Evolutionary conservation across 92 coral and sea anemone species (phyloP).

Genomic region (Porites evermanni): DNA sequence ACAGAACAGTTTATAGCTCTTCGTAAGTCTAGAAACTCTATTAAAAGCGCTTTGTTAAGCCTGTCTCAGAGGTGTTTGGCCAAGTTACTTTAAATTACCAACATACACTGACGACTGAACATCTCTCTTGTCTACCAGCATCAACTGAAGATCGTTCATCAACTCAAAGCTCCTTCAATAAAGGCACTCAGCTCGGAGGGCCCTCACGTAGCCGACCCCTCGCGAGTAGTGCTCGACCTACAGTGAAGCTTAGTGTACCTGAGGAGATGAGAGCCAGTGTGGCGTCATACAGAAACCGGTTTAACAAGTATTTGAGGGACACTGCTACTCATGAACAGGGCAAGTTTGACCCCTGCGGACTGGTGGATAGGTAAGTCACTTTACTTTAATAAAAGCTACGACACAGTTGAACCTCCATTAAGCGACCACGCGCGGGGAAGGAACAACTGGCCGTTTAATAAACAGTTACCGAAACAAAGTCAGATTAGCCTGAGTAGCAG

Average conservation of each 20-base stretch:
- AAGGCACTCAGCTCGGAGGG: not conserved
- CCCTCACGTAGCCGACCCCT: constrained; percentile 11
- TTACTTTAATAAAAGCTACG: not conserved
- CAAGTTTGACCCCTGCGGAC: constrained; percentile 96
- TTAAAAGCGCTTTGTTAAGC: too few relatives aligned
- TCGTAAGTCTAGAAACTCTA: too few relatives aligned
- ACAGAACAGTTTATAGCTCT: too few relatives aligned
- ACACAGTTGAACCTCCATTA: too few relatives aligned
- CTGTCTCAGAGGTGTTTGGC: too few relatives aligned
- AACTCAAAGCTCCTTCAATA: not conserved
- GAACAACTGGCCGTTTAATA: too few relatives aligned
- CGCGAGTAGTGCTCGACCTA: constrained; percentile 42
- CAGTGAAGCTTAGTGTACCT: constrained; percentile 77
- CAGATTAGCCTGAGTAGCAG: too few relatives aligned
- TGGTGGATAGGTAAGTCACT: constrained; percentile 83
- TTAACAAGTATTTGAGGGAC: constrained; percentile 79
- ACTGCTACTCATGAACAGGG: constrained; percentile 92
- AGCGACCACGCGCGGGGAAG: too few relatives aligned
- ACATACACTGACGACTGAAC: not conserved
- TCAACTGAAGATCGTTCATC: constrained; percentile 5
- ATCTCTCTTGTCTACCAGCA: not conserved
- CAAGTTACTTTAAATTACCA: too few relatives aligned
- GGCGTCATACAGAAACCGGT: constrained; percentile 79
- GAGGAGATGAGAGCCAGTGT: constrained; percentile 87
- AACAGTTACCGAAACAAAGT: too few relatives aligned